These are phyloP conservation scores for Schizopygopsis pylzovi DNA, from an alignment of 2,797 vertebrate genomes.

Conservation along the genomic window DNA sequence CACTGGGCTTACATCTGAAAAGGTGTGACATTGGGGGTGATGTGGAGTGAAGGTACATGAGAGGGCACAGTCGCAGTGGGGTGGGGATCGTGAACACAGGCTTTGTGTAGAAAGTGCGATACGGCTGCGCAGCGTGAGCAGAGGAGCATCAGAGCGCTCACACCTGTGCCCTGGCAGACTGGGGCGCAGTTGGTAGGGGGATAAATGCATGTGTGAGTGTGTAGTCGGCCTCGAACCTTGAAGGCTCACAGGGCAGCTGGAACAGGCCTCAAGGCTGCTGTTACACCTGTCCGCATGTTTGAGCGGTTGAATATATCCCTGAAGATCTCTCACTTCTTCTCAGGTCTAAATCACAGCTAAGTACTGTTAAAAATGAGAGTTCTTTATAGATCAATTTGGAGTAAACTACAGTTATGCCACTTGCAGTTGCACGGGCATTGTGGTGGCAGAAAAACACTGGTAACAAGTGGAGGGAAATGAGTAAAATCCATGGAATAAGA, in stretches of 20 bases:
- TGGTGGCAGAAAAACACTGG: background rate
- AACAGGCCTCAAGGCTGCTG: slow-evolving; percentile 60
- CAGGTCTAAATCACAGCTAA: background rate
- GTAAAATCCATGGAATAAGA: background rate
- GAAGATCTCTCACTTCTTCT: background rate
- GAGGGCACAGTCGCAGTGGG: slow-evolving; percentile 49
- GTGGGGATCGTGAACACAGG: slow-evolving; percentile 44
- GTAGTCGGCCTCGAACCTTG: background rate
- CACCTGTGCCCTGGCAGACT: slow-evolving; percentile 67
- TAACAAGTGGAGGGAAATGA: background rate
- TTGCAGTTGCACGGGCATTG: background rate
- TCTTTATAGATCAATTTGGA: background rate
- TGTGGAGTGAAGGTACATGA: slow-evolving; percentile 2
- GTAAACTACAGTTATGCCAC: background rate
- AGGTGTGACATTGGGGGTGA: slow-evolving; percentile 1
- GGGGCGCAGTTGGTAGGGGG: slow-evolving; percentile 50
- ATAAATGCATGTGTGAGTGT: slow-evolving; percentile 23
- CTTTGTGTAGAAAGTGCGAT: slow-evolving; percentile 51
- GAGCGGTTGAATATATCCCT: background rate
- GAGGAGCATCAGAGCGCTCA: slow-evolving; percentile 49
- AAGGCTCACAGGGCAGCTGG: slow-evolving; percentile 55
- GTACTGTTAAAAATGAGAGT: background rate
- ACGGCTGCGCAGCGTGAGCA: slow-evolving; percentile 46
- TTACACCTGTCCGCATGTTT: slow-evolving; percentile 64
- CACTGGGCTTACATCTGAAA: slow-evolving; percentile 2